These are phyloP conservation scores for Acholoe squamosa DNA, from an alignment of 2,888 invertebrate genomes.

Conservation along the genomic window DNA sequence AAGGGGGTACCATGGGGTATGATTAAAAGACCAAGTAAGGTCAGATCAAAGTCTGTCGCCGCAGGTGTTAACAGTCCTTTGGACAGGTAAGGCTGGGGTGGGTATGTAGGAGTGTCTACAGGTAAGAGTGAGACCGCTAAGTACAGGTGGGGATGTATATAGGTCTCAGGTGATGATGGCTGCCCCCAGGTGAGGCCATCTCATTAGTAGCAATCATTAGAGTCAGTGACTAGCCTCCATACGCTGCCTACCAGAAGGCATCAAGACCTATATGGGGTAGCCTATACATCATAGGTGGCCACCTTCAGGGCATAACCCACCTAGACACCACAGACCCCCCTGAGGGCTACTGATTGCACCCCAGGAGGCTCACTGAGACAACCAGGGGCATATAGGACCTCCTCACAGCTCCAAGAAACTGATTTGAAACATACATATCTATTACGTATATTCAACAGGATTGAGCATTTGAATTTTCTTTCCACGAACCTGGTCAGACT, in stretches of 20 bases:
- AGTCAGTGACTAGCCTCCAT: slow-evolving; percentile 23
- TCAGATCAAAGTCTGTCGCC: slow-evolving; percentile 26
- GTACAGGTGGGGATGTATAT: neutral
- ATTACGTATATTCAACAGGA: no score
- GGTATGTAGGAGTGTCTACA: slow-evolving; percentile 7
- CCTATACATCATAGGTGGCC: neutral
- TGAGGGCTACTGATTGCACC: slow-evolving; percentile 19
- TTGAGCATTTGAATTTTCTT: no score
- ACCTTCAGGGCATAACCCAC: neutral
- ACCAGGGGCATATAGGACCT: neutral
- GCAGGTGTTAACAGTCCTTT: slow-evolving; percentile 5
- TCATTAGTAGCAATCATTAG: slow-evolving; percentile 46
- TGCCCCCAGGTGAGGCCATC: slow-evolving; percentile 27
- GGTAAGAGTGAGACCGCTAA: slow-evolving; percentile 37
- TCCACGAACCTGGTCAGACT: no score
- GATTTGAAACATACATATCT: no score
- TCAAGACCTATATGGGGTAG: neutral
- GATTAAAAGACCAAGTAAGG: slow-evolving; percentile 15
- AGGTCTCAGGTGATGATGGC: slow-evolving; percentile 43
- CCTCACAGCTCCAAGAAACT: no score
- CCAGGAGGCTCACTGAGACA: slow-evolving; percentile 12
- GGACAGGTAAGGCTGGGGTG: neutral
- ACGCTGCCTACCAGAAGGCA: neutral
- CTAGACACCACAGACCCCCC: neutral
- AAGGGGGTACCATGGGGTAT: neutral